Base-by-base conservation (phyloP, 2,797 vertebrate genomes). In the Mus minutoides region DNA sequence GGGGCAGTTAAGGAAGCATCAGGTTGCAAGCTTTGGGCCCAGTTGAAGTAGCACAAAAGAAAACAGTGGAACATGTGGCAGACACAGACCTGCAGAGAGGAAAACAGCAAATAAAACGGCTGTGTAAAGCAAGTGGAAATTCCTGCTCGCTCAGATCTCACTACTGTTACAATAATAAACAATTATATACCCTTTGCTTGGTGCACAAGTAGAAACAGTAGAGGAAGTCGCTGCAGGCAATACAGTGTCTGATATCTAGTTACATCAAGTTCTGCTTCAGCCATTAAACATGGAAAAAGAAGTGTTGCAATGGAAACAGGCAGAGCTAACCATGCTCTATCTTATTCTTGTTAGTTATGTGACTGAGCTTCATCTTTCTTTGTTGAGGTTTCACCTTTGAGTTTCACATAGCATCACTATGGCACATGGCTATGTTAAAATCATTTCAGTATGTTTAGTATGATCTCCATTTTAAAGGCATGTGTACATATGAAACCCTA, bases 11-110 rank as follows among this genome's bases (percentile, higher is more conserved):
- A 88, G 93, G 95, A 92, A 82, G 97, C 97, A 98, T 98, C 98
- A 75, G 94, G 92, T 98, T 96, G 85, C 97, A 97, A 90, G n/a
- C 92, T 94, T 96, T 82, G 85, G 97, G 98, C 97, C 96, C 97
- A 97, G 98, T 98, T 98, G 97, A 98, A 98, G 97, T 95, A 96
- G 98, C 97, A 92, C 92, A 93, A 97, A 97, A 96, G 98, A 96
- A 98, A 98, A 98, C 97, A 91, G 83, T 95, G 98, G 97, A 98
- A 98, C 98, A 98, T 98, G 97, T 98, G 98, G 86, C 86, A 94
- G 95, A 92, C 79, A 92, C 67, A 96, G 80, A 67, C 62, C 90
- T 71, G 24, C 54, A 90, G 92, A 91, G 77, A 88, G 37, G 73
- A 94, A 94, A 90, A 94, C 85, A 94, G 77, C n/a, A 84, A 92